Conservation (phyloP, 2,797 vertebrate genomes). For the Neostethus bicornis region DNA sequence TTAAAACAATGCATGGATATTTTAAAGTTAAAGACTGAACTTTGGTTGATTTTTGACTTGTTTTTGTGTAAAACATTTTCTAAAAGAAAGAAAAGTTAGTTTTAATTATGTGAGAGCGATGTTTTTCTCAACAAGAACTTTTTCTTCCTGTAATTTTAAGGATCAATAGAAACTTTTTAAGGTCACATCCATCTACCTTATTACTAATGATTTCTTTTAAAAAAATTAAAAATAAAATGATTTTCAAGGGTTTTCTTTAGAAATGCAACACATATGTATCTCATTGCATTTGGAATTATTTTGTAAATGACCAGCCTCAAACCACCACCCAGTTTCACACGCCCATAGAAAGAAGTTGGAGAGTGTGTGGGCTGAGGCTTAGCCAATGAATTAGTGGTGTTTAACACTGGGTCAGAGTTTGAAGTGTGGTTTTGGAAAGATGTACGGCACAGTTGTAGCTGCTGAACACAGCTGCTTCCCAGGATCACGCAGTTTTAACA, state of each 20-base stretch:
- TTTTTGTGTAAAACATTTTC: too few species aligned
- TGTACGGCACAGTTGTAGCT: constrained; percentile 19
- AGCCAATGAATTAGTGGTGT: constrained; percentile 41
- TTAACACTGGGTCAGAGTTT: constrained; percentile 41
- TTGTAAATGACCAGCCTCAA: constrained; percentile 12
- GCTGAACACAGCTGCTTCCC: constrained; percentile 42
- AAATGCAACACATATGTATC: constrained; percentile 1
- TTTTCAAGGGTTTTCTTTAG: background rate
- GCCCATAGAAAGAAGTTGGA: constrained; percentile 23
- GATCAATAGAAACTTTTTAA: background rate
- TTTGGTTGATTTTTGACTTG: too few species aligned
- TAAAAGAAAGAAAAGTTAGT: too few species aligned
- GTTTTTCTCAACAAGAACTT: too few species aligned
- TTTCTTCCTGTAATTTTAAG: constrained; percentile 7
- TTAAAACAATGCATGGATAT: too few species aligned
- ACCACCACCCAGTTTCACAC: constrained; percentile 49
- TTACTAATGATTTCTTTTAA: background rate
- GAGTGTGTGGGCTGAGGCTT: constrained; percentile 27
- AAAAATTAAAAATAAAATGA: background rate
- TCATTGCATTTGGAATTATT: constrained; percentile 10
- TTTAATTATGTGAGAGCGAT: too few species aligned
- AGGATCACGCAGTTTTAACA: constrained; percentile 41
- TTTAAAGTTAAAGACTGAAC: too few species aligned
- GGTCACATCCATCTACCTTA: background rate
- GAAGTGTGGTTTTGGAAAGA: constrained; percentile 43